These are phyloP conservation scores for Colostygia pectinataria DNA, from an alignment of 2,888 invertebrate genomes.

Conservation along the genomic window DNA sequence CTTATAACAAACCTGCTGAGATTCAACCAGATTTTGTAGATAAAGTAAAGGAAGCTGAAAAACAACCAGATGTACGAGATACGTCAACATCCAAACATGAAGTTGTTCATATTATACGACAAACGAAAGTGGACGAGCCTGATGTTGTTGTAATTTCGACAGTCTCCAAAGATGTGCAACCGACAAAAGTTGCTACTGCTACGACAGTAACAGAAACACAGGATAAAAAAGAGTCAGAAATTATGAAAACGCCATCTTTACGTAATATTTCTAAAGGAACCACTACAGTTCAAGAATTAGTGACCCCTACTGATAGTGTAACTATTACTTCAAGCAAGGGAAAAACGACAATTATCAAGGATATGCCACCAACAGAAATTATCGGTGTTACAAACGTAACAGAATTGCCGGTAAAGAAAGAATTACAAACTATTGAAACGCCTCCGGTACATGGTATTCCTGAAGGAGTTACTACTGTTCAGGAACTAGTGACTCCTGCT, in stretches of 20 bases:
- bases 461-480: conserved; percentile 9
- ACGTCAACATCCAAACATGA: conserved; percentile 10
- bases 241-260: conserved; percentile 1
- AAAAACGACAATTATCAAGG: conserved; percentile 17
- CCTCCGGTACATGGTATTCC: conserved; percentile 11
- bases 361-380: conserved; percentile 18
- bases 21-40: neutral
- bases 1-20: conserved; percentile 4
- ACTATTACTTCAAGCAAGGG: too few species aligned
- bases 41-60: conserved; percentile 1
- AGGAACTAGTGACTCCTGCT: conserved; percentile 19
- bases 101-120: conserved; percentile 19
- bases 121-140: conserved; percentile 23
- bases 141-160: conserved; percentile 16
- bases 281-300: conserved; percentile 14
- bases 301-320: conserved; percentile 17
- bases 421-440: conserved; percentile 8
- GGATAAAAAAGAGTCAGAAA: conserved; percentile 10
- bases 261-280: conserved; percentile 12
- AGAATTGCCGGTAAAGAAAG: conserved; percentile 14
- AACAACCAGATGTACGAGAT: conserved; percentile 2
- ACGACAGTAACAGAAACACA: conserved; percentile 17
- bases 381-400: conserved; percentile 15
- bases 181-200: conserved; percentile 16
- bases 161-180: conserved; percentile 13